Evolutionary conservation across 2,888 invertebrate species (phyloP).

Genomic region (Subacronicta megacephala): DNA sequence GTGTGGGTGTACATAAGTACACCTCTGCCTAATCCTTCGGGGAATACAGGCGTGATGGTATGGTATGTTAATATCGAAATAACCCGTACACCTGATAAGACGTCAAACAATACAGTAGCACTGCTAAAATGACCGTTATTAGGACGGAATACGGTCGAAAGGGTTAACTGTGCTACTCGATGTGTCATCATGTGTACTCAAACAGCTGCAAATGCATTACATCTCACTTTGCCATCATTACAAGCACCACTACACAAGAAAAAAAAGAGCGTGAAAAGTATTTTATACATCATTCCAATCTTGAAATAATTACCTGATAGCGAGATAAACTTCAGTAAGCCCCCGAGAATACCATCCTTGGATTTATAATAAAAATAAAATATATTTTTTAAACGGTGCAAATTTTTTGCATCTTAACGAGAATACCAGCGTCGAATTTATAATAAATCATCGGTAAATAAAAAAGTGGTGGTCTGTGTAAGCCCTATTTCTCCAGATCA

Average conservation of each 20-base stretch:
- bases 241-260: slow-evolving; percentile 15
- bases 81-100: too few relatives aligned
- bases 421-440: slow-evolving; percentile 45
- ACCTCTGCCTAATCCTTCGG: too few relatives aligned
- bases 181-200: neutral
- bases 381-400: slow-evolving; percentile 11
- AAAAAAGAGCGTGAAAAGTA: slow-evolving; percentile 10
- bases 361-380: slow-evolving; percentile 10
- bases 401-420: slow-evolving; percentile 49
- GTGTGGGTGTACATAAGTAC: too few relatives aligned
- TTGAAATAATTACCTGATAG: slow-evolving; percentile 24
- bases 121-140: too few relatives aligned
- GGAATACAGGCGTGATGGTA: too few relatives aligned
- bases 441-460: slow-evolving; percentile 50
- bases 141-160: too few relatives aligned
- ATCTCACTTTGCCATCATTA: slow-evolving; percentile 24
- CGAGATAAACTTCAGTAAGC: slow-evolving; percentile 23
- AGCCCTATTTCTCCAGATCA: slow-evolving; percentile 46
- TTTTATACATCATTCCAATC: slow-evolving; percentile 32
- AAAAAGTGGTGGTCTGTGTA: slow-evolving; percentile 34
- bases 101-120: too few relatives aligned
- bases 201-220: slow-evolving; percentile 19
- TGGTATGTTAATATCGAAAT: too few relatives aligned
- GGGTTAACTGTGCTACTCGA: too few relatives aligned
- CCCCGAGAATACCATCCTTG: slow-evolving; percentile 19